Conservation (phyloP, 1,140 invertebrate genomes). For the Vanessa tameamea region DNA sequence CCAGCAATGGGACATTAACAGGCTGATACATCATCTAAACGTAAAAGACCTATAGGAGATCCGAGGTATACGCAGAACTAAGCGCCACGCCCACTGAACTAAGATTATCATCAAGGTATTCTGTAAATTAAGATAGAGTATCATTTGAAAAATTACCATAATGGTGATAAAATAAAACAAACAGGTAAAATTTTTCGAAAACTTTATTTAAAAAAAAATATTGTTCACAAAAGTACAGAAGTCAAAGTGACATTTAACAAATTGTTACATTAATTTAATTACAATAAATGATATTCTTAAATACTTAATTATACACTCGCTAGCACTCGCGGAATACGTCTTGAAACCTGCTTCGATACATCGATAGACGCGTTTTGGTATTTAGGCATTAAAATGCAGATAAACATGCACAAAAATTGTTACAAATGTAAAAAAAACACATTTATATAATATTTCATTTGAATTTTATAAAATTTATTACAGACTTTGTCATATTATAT, state of each 20-base stretch:
- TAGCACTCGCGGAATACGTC: constrained; percentile 9
- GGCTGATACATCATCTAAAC: no score
- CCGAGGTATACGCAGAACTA: no score
- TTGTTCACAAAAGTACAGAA: constrained; percentile 61
- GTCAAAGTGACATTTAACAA: constrained; percentile 55
- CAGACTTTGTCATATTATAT: constrained; percentile 16
- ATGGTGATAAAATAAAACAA: not conserved
- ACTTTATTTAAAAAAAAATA: constrained; percentile 70
- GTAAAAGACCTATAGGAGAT: no score
- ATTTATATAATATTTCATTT: not conserved
- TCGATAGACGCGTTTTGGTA: not conserved
- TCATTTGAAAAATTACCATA: not conserved
- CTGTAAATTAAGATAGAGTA: not conserved
- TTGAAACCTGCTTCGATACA: not conserved
- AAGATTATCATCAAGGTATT: not conserved
- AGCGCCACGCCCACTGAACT: no score
- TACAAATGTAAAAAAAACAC: not conserved
- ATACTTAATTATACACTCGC: constrained; percentile 9
- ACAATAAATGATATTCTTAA: constrained; percentile 22
- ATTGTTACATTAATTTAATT: constrained; percentile 40
- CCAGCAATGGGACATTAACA: no score
- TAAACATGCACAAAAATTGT: constrained; percentile 7
- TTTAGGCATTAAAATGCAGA: constrained; percentile 2
- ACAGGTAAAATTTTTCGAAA: constrained; percentile 50
- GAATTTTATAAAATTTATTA: not conserved